These are phyloP conservation scores for Listrodromus nycthemerus DNA, from an alignment of 2,888 invertebrate genomes.

Conservation along the genomic window DNA sequence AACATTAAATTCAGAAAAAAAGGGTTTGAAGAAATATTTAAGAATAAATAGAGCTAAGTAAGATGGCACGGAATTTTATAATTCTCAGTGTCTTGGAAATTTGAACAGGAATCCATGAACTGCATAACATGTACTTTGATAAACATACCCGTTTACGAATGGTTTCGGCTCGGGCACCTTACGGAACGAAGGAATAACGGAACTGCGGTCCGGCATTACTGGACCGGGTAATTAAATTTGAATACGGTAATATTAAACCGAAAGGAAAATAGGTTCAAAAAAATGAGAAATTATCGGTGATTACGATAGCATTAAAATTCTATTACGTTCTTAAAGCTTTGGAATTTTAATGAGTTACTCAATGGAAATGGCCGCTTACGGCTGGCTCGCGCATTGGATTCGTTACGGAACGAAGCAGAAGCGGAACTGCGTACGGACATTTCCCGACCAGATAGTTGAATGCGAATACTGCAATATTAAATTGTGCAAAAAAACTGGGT, in stretches of 20 bases:
- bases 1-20: too few species aligned
- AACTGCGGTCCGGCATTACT: neutral
- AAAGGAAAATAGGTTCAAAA: too few species aligned
- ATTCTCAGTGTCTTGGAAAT: conserved; percentile 38
- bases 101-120: conserved; percentile 11
- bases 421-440: neutral
- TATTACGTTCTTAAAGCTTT: conserved; percentile 60
- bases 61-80: conserved; percentile 70
- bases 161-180: neutral
- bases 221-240: too few species aligned
- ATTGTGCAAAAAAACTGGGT: too few species aligned
- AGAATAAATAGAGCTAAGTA: neutral
- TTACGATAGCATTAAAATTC: conserved; percentile 69
- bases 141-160: neutral
- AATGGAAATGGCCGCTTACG: neutral
- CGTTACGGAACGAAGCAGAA: neutral
- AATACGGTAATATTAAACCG: too few species aligned
- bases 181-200: neutral
- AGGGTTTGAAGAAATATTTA: too few species aligned
- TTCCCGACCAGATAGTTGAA: too few species aligned
- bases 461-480: too few species aligned
- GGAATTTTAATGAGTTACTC: conserved; percentile 10
- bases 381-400: neutral
- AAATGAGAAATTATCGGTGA: too few species aligned
- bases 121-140: conserved; percentile 17